Evolutionary conservation across 2,113 vertebrate genomes (phyloP).

Genomic region (Athene cunicularia): DNA sequence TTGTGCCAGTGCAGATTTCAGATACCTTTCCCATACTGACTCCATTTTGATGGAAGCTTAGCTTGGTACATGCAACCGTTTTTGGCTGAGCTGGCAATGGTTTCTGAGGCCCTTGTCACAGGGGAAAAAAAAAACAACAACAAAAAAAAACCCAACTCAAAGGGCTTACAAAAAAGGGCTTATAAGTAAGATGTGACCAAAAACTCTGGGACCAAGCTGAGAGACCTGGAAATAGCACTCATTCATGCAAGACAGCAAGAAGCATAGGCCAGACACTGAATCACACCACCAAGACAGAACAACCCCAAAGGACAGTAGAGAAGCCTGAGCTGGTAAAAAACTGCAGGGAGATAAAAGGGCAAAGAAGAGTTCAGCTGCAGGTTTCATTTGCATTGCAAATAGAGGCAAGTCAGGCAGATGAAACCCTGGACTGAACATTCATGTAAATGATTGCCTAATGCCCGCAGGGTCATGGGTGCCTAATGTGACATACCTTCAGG

Average conservation of each 20-base stretch:
- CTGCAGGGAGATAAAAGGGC: background rate
- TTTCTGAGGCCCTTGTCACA: background rate
- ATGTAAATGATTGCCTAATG: background rate
- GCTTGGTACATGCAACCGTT: background rate
- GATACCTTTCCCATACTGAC: background rate
- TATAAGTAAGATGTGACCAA: background rate
- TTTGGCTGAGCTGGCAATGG: background rate
- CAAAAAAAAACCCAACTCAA: too few relatives aligned
- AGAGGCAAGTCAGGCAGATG: background rate
- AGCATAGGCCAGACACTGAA: background rate
- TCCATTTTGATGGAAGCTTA: background rate
- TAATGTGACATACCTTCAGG: constrained; percentile 71
- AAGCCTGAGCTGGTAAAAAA: background rate
- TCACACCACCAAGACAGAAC: background rate
- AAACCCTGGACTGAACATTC: background rate
- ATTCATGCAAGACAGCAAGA: background rate
- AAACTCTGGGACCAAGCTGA: background rate
- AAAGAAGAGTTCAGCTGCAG: background rate
- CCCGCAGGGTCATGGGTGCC: background rate
- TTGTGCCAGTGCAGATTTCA: background rate
- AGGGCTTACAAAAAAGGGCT: background rate
- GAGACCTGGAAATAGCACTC: background rate
- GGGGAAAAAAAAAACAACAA: background rate
- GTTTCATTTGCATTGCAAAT: constrained; percentile 1
- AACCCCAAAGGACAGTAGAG: background rate